phyloP scores from a whole-genome alignment of 2,888 invertebrate genomes.

The Clostera curtula region DNA sequence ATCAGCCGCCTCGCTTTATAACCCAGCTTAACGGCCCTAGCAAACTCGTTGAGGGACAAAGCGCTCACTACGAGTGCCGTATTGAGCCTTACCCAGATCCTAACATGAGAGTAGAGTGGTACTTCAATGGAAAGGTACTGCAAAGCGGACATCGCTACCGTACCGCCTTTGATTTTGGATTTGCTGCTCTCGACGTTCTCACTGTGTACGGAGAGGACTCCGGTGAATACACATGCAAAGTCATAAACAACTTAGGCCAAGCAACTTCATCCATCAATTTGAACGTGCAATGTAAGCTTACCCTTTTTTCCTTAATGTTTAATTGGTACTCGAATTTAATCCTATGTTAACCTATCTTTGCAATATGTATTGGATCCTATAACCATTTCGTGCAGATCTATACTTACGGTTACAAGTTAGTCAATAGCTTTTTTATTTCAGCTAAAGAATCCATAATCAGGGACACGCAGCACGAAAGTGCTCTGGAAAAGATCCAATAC shows the following conservation, averaged over 20 bases:
- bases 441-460: slow-evolving; percentile 88
- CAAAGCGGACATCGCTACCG: slow-evolving; percentile 93
- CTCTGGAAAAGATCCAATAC: slow-evolving; percentile 92
- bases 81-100: slow-evolving; percentile 95
- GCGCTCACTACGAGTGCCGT: slow-evolving; percentile 94
- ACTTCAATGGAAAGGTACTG: slow-evolving; percentile 92
- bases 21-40: slow-evolving; percentile 90
- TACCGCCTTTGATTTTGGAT: slow-evolving; percentile 97
- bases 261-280: slow-evolving; percentile 87
- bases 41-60: slow-evolving; percentile 90
- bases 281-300: slow-evolving; percentile 84
- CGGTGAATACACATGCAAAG: slow-evolving; percentile 92
- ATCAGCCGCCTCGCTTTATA: slow-evolving; percentile 88
- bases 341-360: no score
- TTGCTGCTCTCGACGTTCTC: slow-evolving; percentile 95
- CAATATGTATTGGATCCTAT: no score
- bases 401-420: no score
- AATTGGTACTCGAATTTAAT: background rate
- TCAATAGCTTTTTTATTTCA: slow-evolving; percentile 42
- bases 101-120: slow-evolving; percentile 93
- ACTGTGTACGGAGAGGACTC: slow-evolving; percentile 96
- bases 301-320: background rate
- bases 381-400: no score
- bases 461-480: slow-evolving; percentile 95
- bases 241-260: slow-evolving; percentile 89